Conservation (phyloP, 2,888 invertebrate species). For the Acleris literana region DNA sequence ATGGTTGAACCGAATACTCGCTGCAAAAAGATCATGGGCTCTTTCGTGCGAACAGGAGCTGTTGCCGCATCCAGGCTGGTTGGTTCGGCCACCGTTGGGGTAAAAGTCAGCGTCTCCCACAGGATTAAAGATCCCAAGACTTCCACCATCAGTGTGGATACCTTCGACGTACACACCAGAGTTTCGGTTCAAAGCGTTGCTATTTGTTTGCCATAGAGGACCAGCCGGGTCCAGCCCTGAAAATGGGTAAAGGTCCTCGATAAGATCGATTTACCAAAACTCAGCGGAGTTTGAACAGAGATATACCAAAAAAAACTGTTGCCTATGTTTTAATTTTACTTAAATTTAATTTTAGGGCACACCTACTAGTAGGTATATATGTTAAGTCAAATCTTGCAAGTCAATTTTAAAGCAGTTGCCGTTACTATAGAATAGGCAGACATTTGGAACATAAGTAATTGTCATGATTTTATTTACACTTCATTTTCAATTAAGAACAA, state of each 20-base stretch:
- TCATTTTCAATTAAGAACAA: no score
- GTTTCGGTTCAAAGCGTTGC: conserved; percentile 48
- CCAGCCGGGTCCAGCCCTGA: conserved; percentile 66
- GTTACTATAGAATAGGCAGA: no score
- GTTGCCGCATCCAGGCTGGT: conserved; percentile 61
- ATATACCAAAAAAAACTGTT: no score
- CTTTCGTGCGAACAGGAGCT: conserved; percentile 64
- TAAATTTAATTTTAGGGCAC: no score
- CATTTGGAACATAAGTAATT: no score
- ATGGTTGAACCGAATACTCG: conserved; percentile 55
- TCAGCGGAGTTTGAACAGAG: background rate
- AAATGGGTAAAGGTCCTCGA: background rate
- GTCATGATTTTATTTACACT: no score
- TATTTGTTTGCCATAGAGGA: conserved; percentile 54
- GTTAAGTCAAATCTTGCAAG: no score
- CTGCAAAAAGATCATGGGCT: conserved; percentile 54
- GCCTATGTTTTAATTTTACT: no score
- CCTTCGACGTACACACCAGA: conserved; percentile 60
- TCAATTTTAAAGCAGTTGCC: no score
- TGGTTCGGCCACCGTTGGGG: conserved; percentile 62
- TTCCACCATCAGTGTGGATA: conserved; percentile 64
- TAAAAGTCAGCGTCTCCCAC: conserved; percentile 61
- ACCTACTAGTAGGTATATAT: no score
- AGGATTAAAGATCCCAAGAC: conserved; percentile 55
- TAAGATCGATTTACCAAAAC: conserved; percentile 43